These are phyloP conservation scores for Scaptomyza caliginosa DNA, from an alignment of 2,888 invertebrate genomes.

Conservation along the genomic window DNA sequence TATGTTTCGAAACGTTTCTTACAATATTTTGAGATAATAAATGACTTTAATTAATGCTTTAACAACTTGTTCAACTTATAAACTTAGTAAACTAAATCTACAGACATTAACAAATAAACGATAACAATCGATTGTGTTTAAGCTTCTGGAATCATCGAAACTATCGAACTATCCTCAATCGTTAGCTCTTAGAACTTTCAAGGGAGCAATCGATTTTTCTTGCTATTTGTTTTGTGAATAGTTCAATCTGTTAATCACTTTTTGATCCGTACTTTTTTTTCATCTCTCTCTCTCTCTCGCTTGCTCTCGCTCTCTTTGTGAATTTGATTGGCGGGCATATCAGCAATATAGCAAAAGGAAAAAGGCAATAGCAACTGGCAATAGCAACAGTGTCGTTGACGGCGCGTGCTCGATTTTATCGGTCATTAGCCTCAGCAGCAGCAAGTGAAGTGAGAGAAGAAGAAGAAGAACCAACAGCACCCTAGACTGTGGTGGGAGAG, in stretches of 20 bases:
- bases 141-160: no score
- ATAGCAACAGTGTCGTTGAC: constrained; percentile 34
- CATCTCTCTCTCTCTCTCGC: not conserved
- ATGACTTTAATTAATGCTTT: no score
- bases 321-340: constrained; percentile 37
- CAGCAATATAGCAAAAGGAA: no score
- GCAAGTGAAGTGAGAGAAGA: not conserved
- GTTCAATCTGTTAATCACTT: constrained; percentile 2
- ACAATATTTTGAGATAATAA: no score
- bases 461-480: not conserved
- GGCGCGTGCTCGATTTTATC: constrained; percentile 73
- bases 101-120: no score
- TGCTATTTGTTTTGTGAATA: not conserved
- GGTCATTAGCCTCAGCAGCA: constrained; percentile 67
- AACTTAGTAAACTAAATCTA: no score
- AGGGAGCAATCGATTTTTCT: no score
- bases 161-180: no score
- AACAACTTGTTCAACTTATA: no score
- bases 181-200: no score
- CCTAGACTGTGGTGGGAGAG: constrained; percentile 8
- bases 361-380: constrained; percentile 26
- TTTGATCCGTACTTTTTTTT: not conserved
- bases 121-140: no score
- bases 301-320: not conserved
- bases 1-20: no score